Evolutionary conservation across 2,113 vertebrate species (phyloP).

Genomic region (Notiomystis cincta): DNA sequence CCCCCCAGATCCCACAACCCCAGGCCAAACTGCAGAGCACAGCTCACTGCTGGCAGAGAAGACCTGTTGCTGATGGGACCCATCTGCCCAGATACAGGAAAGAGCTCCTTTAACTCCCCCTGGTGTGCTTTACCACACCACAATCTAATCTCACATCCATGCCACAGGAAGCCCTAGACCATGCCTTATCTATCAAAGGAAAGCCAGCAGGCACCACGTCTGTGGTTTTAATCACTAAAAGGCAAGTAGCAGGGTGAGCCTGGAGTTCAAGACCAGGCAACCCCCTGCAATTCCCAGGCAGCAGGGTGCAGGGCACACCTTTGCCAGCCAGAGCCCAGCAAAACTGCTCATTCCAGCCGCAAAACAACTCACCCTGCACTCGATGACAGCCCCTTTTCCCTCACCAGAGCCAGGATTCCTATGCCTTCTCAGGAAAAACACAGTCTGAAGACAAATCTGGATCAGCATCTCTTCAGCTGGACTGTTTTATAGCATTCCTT

Average conservation of each 20-base stretch:
- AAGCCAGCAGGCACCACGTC: background rate
- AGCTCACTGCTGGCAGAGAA: background rate
- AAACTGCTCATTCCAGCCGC: background rate
- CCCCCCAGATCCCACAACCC: background rate
- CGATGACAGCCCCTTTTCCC: background rate
- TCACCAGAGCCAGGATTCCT: background rate
- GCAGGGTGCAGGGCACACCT: background rate
- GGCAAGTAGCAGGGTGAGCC: background rate
- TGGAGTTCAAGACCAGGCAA: constrained; percentile 47
- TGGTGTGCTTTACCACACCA: background rate
- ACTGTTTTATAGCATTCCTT: background rate
- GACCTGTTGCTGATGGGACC: background rate
- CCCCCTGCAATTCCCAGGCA: background rate
- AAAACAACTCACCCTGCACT: background rate
- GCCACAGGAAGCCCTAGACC: constrained; percentile 46
- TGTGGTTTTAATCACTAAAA: background rate
- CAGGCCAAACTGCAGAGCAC: background rate
- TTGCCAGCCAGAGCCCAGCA: background rate
- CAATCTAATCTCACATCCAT: constrained; percentile 62
- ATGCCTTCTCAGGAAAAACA: background rate
- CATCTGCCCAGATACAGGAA: background rate
- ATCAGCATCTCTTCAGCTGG: background rate
- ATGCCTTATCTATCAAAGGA: constrained; percentile 52
- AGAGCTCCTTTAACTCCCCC: background rate
- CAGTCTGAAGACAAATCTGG: background rate